Percentiles rank a stretch among this genome's conserved stretches.
Evolutionary conservation across 1,140 invertebrate genomes (phyloP).

Genomic region (Ips nitidus): DNA sequence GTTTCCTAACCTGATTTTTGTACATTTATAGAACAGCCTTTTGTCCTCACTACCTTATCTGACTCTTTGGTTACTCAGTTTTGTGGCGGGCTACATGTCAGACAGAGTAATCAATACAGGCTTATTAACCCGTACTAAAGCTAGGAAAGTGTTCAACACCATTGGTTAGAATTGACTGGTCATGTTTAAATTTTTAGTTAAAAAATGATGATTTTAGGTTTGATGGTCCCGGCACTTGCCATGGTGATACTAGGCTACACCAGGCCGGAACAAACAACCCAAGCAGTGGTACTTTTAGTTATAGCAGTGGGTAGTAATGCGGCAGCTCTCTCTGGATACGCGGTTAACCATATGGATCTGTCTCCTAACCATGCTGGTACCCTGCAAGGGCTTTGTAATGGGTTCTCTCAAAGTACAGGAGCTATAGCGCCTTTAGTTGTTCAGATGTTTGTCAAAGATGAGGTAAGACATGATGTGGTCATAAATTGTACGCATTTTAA

Average conservation of each 20-base stretch:
- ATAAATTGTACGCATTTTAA: background rate
- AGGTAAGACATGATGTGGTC: constrained; percentile 53
- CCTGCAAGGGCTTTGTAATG: constrained; percentile 77
- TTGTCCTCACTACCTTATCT: constrained; percentile 81
- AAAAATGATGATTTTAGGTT: constrained; percentile 50
- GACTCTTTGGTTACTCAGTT: constrained; percentile 67
- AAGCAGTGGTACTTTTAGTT: constrained; percentile 63
- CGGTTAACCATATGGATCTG: constrained; percentile 71
- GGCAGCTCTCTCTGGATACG: constrained; percentile 68
- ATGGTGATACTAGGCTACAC: constrained; percentile 64
- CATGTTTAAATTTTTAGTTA: background rate
- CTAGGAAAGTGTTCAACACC: constrained; percentile 67
- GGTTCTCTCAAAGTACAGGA: constrained; percentile 67
- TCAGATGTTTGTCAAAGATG: constrained; percentile 63
- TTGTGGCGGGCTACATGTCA: constrained; percentile 63
- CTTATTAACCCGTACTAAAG: constrained; percentile 48
- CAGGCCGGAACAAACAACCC: constrained; percentile 52
- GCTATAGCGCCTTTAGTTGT: constrained; percentile 69
- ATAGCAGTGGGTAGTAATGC: constrained; percentile 75
- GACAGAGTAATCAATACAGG: constrained; percentile 63
- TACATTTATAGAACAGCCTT: constrained; percentile 73
- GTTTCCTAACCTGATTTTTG: constrained; percentile 60
- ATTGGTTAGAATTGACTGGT: constrained; percentile 54
- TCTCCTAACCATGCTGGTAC: constrained; percentile 70
- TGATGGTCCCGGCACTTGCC: constrained; percentile 60